Conservation (phyloP, 1,140 invertebrate genomes). For the Hycleus phaleratus region DNA sequence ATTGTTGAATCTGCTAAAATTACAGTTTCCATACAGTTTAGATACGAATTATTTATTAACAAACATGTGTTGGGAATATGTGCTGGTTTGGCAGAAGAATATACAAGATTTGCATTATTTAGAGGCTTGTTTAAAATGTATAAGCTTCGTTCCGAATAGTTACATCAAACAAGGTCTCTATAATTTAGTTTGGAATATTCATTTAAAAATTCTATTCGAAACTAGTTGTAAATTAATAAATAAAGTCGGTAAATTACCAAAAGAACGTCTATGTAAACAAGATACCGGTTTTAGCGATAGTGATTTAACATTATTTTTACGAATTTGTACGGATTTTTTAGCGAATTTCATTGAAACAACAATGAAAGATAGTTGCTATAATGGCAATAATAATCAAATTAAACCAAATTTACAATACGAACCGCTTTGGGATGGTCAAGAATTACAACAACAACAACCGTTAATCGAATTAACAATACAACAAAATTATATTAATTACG, state of each 20-base stretch:
- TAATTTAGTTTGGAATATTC: conserved; percentile 80
- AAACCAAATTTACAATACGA: conserved; percentile 53
- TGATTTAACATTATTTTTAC: conserved; percentile 60
- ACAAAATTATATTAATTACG: conserved; percentile 64
- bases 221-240: conserved; percentile 70
- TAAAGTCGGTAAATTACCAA: conserved; percentile 80
- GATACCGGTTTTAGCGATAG: conserved; percentile 66
- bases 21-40: conserved; percentile 79
- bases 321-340: conserved; percentile 62
- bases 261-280: conserved; percentile 70
- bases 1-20: conserved; percentile 53
- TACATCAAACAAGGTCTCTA: conserved; percentile 63
- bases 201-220: conserved; percentile 69
- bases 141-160: conserved; percentile 52
- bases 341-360: conserved; percentile 68
- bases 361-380: conserved; percentile 34
- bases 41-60: conserved; percentile 67
- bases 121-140: conserved; percentile 53
- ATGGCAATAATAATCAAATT: conserved; percentile 33
- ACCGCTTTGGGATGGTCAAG: conserved; percentile 58
- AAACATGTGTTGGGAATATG: conserved; percentile 87
- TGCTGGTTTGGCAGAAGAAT: conserved; percentile 76
- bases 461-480: conserved; percentile 70
- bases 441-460: conserved; percentile 36
- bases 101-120: conserved; percentile 58